Evolutionary conservation across 2,888 invertebrate species (phyloP).

Genomic region (Cepaea hortensis): DNA sequence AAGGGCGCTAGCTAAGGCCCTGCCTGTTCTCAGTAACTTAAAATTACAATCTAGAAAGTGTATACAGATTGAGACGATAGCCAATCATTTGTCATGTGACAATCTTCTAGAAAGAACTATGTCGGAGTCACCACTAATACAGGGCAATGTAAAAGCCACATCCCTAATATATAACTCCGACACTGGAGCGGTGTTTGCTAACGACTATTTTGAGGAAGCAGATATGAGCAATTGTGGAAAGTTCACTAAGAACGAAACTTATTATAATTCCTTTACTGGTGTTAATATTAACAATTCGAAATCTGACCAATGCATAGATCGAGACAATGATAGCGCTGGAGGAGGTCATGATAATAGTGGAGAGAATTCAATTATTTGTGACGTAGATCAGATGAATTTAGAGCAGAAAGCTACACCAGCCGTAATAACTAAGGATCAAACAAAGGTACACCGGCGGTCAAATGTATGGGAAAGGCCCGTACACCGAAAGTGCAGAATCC

Average conservation of each 20-base stretch:
- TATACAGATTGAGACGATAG: not conserved
- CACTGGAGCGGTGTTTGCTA: no score
- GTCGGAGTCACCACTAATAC: no score
- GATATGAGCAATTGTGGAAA: not conserved
- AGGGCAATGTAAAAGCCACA: no score
- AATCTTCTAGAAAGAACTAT: no score
- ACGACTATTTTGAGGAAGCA: not conserved
- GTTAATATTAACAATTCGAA: conserved; percentile 10
- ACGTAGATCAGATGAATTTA: not conserved
- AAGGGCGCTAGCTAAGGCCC: conserved; percentile 2
- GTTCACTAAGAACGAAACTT: not conserved
- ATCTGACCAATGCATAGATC: not conserved
- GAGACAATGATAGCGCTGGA: not conserved
- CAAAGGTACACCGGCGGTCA: not conserved
- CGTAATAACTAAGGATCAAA: not conserved
- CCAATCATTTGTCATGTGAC: no score
- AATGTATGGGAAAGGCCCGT: not conserved
- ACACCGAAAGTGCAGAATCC: conserved; percentile 9
- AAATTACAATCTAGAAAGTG: not conserved
- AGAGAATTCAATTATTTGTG: not conserved
- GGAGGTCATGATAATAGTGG: not conserved
- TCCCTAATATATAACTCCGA: no score
- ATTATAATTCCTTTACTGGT: not conserved
- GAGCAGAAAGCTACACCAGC: not conserved
- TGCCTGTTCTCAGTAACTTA: not conserved